phyloP scores from a whole-genome alignment of 2,113 vertebrate species.

The Corythoichthys haematopterus region DNA sequence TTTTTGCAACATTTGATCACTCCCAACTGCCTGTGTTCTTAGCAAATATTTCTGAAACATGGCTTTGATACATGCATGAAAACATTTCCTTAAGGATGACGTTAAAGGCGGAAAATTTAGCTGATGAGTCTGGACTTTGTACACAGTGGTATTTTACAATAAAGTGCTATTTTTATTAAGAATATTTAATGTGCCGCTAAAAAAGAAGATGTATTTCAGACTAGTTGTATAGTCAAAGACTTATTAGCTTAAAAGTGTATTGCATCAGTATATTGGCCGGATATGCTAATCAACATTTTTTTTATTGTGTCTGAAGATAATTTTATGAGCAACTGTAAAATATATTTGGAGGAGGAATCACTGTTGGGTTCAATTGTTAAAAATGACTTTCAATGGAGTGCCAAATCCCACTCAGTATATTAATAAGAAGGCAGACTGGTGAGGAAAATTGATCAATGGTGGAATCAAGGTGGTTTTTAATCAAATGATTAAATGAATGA shows the following conservation, averaged over 20 bases:
- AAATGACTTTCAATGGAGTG: constrained; percentile 48
- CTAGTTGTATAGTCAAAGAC: constrained; percentile 55
- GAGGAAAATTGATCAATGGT: constrained; percentile 29
- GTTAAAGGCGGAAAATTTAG: neutral
- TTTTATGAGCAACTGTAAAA: constrained; percentile 60
- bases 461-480: constrained; percentile 14
- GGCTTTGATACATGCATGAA: neutral
- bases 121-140: neutral
- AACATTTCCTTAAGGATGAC: constrained; percentile 1
- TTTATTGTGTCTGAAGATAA: constrained; percentile 52
- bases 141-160: constrained; percentile 55
- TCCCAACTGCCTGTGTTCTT: neutral
- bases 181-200: constrained; percentile 62
- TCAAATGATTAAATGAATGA: neutral
- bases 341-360: constrained; percentile 56
- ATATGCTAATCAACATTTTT: constrained; percentile 69
- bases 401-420: constrained; percentile 34
- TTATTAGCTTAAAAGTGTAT: constrained; percentile 66
- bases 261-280: constrained; percentile 49
- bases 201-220: constrained; percentile 74
- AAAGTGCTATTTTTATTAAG: constrained; percentile 65
- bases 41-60: neutral
- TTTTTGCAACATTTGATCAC: neutral
- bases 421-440: constrained; percentile 37
- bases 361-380: constrained; percentile 62